Percentiles rank a stretch among this genome's conserved stretches.
phyloP scores from a whole-genome alignment of 2,113 vertebrate species.

The Buteo buteo region DNA sequence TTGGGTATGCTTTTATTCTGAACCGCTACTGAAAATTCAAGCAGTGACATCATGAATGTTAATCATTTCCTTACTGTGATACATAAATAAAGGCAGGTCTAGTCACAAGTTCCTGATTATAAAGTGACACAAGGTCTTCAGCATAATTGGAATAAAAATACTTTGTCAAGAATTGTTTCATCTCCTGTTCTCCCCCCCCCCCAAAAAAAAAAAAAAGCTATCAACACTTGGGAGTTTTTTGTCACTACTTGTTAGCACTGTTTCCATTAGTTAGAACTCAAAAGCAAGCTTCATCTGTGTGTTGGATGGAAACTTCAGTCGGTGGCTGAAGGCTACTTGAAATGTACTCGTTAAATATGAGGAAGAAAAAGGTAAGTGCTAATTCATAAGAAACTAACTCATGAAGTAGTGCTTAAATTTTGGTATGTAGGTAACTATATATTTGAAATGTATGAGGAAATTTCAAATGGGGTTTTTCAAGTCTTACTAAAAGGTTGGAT shows the following conservation, averaged over 20 bases:
- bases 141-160: neutral
- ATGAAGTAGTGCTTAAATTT: neutral
- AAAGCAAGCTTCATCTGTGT: constrained; percentile 4
- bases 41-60: constrained; percentile 61
- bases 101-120: constrained; percentile 56
- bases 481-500: neutral
- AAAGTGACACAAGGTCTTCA: constrained; percentile 38
- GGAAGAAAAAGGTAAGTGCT: constrained; percentile 67
- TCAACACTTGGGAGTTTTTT: constrained; percentile 31
- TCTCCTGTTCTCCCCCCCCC: neutral
- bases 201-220: neutral
- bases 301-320: constrained; percentile 46
- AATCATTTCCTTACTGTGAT: constrained; percentile 70
- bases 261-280: constrained; percentile 15
- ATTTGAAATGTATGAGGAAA: neutral
- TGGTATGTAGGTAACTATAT: neutral
- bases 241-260: neutral
- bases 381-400: neutral
- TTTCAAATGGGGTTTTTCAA: neutral
- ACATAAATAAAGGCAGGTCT: constrained; percentile 39
- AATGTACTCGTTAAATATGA: neutral
- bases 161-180: neutral
- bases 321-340: constrained; percentile 31
- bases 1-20: neutral
- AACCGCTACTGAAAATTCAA: neutral